These are phyloP conservation scores for Cheilosia grossa DNA, from an alignment of 2,888 invertebrate species.

Conservation along the genomic window DNA sequence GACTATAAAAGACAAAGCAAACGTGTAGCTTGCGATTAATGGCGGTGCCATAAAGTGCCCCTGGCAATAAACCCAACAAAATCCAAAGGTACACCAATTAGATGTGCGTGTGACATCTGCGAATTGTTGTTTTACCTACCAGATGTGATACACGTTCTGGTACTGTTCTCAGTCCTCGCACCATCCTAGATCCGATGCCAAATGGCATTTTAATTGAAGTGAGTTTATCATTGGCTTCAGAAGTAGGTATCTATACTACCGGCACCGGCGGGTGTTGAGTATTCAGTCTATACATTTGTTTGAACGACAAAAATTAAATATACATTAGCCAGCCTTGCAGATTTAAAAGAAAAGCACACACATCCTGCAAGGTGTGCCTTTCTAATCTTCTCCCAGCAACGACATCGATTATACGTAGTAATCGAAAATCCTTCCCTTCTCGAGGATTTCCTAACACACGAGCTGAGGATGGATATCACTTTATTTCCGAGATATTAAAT, in stretches of 20 bases:
- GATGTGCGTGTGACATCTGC: conserved; percentile 28
- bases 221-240: conserved; percentile 43
- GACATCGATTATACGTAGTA: not conserved
- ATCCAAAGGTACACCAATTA: conserved; percentile 7
- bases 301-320: conserved; percentile 22
- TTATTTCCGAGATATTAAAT: conserved; percentile 53
- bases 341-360: not conserved
- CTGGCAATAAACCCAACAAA: conserved; percentile 23
- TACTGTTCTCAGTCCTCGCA: not conserved
- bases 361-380: conserved; percentile 2
- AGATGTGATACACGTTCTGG: conserved; percentile 30
- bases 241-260: conserved; percentile 13
- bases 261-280: not conserved
- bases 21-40: conserved; percentile 24
- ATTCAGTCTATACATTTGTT: not conserved
- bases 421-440: conserved; percentile 39
- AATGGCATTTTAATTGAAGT: conserved; percentile 66
- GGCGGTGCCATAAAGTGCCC: conserved; percentile 9
- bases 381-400: not conserved
- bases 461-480: conserved; percentile 31
- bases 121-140: conserved; percentile 41
- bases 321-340: conserved; percentile 8
- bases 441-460: conserved; percentile 7
- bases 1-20: not conserved
- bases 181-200: not conserved